Base-by-base conservation (phyloP, 2,888 invertebrate genomes). In the Syrphus vitripennis region DNA sequence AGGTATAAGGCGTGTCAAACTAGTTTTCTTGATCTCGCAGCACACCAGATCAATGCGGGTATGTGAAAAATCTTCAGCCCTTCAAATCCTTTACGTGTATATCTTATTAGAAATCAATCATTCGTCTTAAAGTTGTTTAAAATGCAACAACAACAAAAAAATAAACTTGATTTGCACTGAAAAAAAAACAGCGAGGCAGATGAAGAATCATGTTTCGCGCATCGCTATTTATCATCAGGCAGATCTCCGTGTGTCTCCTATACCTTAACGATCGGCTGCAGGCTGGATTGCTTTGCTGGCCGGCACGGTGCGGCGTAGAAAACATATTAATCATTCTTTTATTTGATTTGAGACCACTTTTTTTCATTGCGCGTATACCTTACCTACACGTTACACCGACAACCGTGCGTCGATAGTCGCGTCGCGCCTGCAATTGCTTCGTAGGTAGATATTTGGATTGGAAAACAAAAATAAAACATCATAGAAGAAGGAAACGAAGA, bases 321-420 rank as follows among this genome's bases (percentile, higher is more conserved):
- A 71, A 63, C 61, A 76, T 72, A 80, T 71, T 16, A 55, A 72
- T 70, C 55, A 72, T 48, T 50, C 50, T 48, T 31, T 50, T 34
- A 74, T 80, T 63, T 77, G 71, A 82, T 50, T 82, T 55, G 76
- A 61, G 76, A 61, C 82, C 72, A 77, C 82, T 69, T 83, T 83
- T 83, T 83, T 76, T 34, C 59, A 69, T 31, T 42, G 53, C 37
- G 50, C 2, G 2, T 5, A 3, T 45, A 10, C 19, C 48, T 31
- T 5, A 12, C 34, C 9, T 9, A 50, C 24, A 4, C 50, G 12
- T 26, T 24, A 59, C 21, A 59, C 24, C 24, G 14, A 19, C 9
- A 29, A 0, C 50, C 12, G 6, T 26, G 7, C 26, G 29, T 31
- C 9, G n/a, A n/a, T n/a, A n/a, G n/a, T n/a, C n/a, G n/a, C n/a